Percentiles rank a stretch among this genome's conserved stretches.
Evolutionary conservation across 2,797 vertebrate genomes (phyloP).

Genomic region (Peromyscus nudipes): DNA sequence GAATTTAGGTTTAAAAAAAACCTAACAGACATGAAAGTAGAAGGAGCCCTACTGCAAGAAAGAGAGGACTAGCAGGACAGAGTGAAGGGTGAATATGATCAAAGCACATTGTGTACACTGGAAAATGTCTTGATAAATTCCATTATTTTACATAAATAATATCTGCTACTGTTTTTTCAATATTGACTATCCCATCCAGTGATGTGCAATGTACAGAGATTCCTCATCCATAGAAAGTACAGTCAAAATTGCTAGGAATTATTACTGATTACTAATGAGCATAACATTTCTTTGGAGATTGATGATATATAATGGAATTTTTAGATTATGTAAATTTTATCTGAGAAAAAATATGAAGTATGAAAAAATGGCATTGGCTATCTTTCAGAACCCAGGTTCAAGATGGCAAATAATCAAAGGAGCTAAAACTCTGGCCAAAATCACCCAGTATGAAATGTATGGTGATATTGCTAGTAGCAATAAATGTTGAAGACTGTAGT

Average conservation of each 20-base stretch:
- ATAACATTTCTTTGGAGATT: not conserved
- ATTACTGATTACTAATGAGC: not conserved
- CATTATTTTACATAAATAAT: not conserved
- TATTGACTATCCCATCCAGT: not conserved
- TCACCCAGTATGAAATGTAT: constrained; percentile 20
- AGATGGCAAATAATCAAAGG: constrained; percentile 54
- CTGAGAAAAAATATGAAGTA: not conserved
- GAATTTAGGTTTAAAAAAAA: not conserved
- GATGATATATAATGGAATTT: not conserved
- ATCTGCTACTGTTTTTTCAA: not conserved
- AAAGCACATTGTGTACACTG: not conserved
- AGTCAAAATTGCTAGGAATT: not conserved
- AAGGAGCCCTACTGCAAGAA: not conserved
- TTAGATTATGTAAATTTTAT: not conserved
- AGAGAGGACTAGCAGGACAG: not conserved
- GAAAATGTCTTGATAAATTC: not conserved
- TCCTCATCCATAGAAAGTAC: not conserved
- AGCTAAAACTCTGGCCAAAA: constrained; percentile 21
- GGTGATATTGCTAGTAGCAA: not conserved
- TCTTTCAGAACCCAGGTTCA: constrained; percentile 2
- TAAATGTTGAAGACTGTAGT: constrained; percentile 18
- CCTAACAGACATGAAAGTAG: not conserved
- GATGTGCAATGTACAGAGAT: not conserved
- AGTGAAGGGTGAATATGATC: not conserved
- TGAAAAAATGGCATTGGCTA: not conserved